Conservation (phyloP, 2,888 invertebrate genomes). For the Apamea monoglypha region DNA sequence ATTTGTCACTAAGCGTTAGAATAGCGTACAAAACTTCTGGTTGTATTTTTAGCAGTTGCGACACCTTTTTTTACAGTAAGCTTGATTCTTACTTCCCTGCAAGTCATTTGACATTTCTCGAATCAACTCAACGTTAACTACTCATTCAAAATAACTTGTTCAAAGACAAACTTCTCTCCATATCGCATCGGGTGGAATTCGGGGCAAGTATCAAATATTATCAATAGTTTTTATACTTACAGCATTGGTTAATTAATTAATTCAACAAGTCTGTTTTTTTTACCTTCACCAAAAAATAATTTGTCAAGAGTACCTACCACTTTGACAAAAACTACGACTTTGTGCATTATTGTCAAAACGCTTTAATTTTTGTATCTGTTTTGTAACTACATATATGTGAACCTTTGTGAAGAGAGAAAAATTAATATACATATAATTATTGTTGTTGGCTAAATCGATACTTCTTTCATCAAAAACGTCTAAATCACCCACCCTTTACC, state of each 20-base stretch:
- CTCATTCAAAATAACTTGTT: conserved; percentile 1
- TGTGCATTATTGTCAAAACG: neutral
- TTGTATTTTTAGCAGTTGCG: neutral
- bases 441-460: neutral
- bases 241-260: neutral
- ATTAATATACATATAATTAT: neutral
- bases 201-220: neutral
- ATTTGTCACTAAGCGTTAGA: conserved; percentile 8
- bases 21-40: neutral
- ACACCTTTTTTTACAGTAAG: neutral
- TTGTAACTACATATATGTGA: neutral
- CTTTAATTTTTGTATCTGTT: neutral
- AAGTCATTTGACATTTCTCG: neutral
- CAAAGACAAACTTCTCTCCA: neutral
- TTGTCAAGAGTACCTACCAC: neutral
- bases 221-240: neutral
- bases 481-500: conserved; percentile 6
- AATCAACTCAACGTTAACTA: neutral
- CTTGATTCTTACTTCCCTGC: too few species aligned
- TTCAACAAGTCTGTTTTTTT: neutral
- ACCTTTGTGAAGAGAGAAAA: neutral
- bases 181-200: neutral
- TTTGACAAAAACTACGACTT: too few species aligned
- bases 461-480: neutral
- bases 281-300: neutral